Percentiles rank a stretch among this genome's conserved stretches.
Evolutionary conservation across 2,113 vertebrate species (phyloP).

Genomic region (Syngnathoides biaculeatus): DNA sequence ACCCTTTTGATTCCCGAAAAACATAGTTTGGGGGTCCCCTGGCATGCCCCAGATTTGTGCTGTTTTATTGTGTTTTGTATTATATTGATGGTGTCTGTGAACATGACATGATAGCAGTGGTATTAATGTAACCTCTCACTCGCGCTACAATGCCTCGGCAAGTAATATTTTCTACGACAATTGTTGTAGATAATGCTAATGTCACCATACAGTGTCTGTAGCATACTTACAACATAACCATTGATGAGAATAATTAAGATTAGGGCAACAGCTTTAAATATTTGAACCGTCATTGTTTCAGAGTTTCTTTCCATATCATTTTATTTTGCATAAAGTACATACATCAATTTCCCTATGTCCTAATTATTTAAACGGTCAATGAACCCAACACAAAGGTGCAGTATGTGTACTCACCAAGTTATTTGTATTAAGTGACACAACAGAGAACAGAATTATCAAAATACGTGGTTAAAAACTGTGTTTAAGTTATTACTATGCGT

Average conservation of each 20-base stretch:
- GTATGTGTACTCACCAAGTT: neutral
- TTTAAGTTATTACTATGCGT: neutral
- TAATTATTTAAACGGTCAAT: neutral
- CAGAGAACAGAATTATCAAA: neutral
- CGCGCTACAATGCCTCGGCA: too few relatives aligned
- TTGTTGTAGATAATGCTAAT: too few relatives aligned
- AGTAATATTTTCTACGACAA: too few relatives aligned
- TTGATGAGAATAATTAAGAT: neutral
- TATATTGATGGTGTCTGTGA: too few relatives aligned
- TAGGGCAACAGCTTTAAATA: neutral
- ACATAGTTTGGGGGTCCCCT: too few relatives aligned
- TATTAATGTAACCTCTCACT: too few relatives aligned
- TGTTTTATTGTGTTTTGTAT: too few relatives aligned
- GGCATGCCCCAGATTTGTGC: too few relatives aligned
- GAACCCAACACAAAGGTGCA: neutral
- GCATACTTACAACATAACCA: neutral
- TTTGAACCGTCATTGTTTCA: neutral
- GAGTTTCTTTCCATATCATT: neutral
- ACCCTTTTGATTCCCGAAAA: too few relatives aligned
- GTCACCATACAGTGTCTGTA: too few relatives aligned
- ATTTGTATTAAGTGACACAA: neutral
- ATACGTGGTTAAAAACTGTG: neutral
- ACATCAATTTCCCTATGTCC: neutral
- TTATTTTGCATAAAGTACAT: neutral
- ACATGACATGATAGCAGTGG: too few relatives aligned